A percentile compares a stretch with the other conserved stretches of the same genome.
Conservation (phyloP, 2,888 invertebrate genomes). For the Drosophila acutilabella region DNA sequence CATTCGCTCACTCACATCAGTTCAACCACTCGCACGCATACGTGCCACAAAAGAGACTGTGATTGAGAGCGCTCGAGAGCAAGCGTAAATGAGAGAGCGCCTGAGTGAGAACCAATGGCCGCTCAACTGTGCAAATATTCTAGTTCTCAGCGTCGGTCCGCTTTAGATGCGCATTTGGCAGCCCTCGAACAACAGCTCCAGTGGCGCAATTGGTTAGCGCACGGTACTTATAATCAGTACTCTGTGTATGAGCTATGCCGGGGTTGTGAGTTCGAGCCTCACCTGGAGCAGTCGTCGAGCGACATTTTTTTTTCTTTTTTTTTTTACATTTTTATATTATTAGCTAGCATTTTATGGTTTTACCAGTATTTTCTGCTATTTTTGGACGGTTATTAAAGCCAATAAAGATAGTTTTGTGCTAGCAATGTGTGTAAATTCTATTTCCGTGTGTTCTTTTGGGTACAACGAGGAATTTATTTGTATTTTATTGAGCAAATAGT, state of each 20-base stretch:
- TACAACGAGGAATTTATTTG: background rate
- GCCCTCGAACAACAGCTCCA: constrained; percentile 88
- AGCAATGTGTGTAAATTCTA: no score
- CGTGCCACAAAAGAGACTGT: constrained; percentile 27
- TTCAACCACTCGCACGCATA: constrained; percentile 9
- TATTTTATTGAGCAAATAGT: background rate
- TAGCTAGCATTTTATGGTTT: background rate
- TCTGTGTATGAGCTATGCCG: constrained; percentile 97
- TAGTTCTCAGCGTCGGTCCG: constrained; percentile 56
- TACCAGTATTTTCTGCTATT: background rate
- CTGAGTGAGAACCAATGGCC: constrained; percentile 18
- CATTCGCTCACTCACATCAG: constrained; percentile 3
- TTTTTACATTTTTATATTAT: constrained; percentile 41
- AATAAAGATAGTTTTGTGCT: background rate
- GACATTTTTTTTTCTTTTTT: constrained; percentile 76
- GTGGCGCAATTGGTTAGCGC: constrained; percentile 99
- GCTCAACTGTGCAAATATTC: constrained; percentile 56
- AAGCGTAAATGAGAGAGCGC: background rate
- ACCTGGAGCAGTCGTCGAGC: constrained; percentile 97
- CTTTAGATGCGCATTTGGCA: constrained; percentile 71
- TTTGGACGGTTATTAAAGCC: background rate
- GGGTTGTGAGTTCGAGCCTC: constrained; percentile 99
- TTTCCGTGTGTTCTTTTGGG: background rate
- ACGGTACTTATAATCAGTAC: constrained; percentile 99
- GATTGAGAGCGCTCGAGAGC: constrained; percentile 21